These are phyloP conservation scores for Neodon shergylaensis DNA, from an alignment of 2,113 vertebrate genomes.

Conservation along the genomic window DNA sequence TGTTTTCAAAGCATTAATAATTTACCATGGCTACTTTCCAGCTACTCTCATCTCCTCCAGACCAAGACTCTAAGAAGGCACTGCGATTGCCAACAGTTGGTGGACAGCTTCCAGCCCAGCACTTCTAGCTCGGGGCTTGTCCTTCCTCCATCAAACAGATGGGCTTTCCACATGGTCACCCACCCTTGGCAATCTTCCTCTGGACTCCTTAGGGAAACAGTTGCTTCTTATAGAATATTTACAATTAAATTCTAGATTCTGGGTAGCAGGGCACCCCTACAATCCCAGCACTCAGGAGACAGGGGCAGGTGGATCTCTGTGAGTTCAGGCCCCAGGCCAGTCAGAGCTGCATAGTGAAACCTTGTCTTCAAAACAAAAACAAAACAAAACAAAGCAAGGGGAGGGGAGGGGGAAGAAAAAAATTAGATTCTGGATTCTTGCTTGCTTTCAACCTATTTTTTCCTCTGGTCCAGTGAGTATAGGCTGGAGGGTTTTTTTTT, in stretches of 20 bases:
- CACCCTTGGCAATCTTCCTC: neutral
- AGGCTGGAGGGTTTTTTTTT: too few relatives aligned
- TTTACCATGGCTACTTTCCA: constrained; percentile 62
- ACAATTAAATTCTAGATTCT: neutral
- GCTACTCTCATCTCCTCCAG: constrained; percentile 52
- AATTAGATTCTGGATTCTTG: neutral
- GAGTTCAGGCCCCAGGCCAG: neutral
- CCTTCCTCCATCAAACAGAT: neutral
- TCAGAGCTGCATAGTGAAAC: neutral
- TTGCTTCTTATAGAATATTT: neutral
- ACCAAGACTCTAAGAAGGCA: neutral
- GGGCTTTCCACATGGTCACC: neutral
- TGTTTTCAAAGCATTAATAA: constrained; percentile 64
- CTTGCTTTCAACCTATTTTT: neutral
- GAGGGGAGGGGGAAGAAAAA: neutral
- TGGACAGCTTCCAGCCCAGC: neutral
- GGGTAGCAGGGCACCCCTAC: neutral
- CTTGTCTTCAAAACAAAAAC: neutral
- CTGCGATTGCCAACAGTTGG: neutral
- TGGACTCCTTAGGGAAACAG: neutral
- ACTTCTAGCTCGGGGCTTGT: neutral
- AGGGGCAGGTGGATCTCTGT: too few relatives aligned
- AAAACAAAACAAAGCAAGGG: neutral
- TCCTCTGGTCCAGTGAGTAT: neutral
- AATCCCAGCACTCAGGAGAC: neutral